A percentile compares a stretch with the other conserved stretches of the same genome.
phyloP scores from a whole-genome alignment of 2,888 invertebrate species.

The Cactoblastis cactorum region DNA sequence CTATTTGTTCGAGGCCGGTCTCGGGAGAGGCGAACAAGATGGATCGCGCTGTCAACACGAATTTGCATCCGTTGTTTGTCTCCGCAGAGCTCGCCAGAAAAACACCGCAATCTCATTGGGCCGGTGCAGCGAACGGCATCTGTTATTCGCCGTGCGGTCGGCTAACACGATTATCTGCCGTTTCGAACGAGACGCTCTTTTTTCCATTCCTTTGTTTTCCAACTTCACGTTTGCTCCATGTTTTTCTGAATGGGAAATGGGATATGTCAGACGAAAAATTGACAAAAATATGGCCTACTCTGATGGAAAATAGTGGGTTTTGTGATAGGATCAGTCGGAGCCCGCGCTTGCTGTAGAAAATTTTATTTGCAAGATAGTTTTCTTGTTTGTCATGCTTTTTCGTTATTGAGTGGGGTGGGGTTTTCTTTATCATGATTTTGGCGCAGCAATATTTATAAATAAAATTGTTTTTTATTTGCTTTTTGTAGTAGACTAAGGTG shows the following conservation, averaged over 20 bases:
- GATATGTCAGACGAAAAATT: conserved; percentile 78
- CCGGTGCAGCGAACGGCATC: conserved; percentile 69
- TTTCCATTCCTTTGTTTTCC: conserved; percentile 76
- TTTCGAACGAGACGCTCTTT: conserved; percentile 72
- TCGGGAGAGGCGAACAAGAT: conserved; percentile 75
- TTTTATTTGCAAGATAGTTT: conserved; percentile 63
- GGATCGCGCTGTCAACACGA: conserved; percentile 78
- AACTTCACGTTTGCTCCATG: conserved; percentile 72
- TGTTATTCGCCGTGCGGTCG: conserved; percentile 72
- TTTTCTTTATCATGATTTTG: conserved; percentile 27
- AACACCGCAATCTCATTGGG: conserved; percentile 76
- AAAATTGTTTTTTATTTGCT: too few relatives aligned
- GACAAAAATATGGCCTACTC: conserved; percentile 73
- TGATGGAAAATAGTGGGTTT: conserved; percentile 73
- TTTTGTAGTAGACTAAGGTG: too few relatives aligned
- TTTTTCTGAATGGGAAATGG: conserved; percentile 78
- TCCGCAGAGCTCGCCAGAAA: conserved; percentile 65
- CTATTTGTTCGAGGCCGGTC: conserved; percentile 71
- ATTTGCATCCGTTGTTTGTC: conserved; percentile 80
- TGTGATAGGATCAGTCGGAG: conserved; percentile 68
- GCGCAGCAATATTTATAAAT: not conserved
- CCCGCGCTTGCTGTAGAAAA: conserved; percentile 45
- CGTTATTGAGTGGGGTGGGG: conserved; percentile 25
- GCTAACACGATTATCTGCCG: conserved; percentile 78
- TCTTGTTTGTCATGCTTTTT: conserved; percentile 51